These are phyloP conservation scores for Calyptommatus sinebrachiatus DNA, from an alignment of 2,113 vertebrate genomes.

Conservation along the genomic window DNA sequence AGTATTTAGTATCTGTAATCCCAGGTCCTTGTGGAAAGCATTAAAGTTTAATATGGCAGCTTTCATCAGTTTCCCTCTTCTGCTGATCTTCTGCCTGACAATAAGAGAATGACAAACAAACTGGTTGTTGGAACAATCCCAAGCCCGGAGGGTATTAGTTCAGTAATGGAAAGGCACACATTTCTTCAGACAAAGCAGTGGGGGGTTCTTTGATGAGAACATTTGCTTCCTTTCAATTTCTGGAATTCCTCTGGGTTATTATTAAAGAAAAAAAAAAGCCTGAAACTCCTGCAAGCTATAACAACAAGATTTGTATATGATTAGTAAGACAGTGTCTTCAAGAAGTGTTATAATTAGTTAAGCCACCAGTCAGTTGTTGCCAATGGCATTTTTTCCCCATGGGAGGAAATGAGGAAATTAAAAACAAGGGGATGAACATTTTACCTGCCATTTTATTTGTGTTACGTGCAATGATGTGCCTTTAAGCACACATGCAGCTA, in stretches of 20 bases:
- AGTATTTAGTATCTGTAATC: not conserved
- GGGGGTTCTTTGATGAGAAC: not conserved
- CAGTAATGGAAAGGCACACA: not conserved
- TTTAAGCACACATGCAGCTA: not conserved
- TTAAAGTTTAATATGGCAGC: not conserved
- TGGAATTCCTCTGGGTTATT: not conserved
- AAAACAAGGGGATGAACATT: not conserved
- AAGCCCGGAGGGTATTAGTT: not conserved
- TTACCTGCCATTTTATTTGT: not conserved
- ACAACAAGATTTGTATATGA: not conserved
- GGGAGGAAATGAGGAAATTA: not conserved
- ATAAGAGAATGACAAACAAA: constrained; percentile 6
- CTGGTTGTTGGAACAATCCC: constrained; percentile 11
- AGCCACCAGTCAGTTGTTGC: constrained; percentile 11
- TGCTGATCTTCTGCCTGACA: not conserved
- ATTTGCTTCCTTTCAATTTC: not conserved
- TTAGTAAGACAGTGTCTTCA: constrained; percentile 19
- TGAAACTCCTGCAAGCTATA: not conserved
- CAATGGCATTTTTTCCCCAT: constrained; percentile 34
- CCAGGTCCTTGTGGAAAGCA: not conserved
- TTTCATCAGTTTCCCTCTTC: not conserved
- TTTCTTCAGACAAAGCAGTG: not conserved
- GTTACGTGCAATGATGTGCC: not conserved
- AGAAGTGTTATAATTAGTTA: not conserved
- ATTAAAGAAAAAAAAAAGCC: not conserved